Evolutionary conservation across 2,797 vertebrate species (phyloP).

Genomic region (Labroides dimidiatus): DNA sequence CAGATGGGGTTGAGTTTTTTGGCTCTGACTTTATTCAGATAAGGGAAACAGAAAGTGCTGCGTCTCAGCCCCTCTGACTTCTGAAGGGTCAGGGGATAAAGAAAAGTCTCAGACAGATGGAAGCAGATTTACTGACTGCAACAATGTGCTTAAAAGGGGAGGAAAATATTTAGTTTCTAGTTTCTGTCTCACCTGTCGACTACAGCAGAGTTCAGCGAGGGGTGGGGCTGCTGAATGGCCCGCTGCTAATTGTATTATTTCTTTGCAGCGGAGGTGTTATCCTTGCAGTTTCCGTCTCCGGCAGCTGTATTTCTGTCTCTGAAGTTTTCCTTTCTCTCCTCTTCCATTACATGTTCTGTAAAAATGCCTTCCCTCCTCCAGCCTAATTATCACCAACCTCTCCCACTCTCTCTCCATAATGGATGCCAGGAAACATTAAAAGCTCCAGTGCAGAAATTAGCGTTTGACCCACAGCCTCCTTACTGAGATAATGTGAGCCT

Average conservation of each 20-base stretch:
- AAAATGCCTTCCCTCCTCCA: slow-evolving; percentile 64
- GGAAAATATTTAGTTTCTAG: slow-evolving; percentile 6
- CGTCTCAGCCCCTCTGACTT: slow-evolving; percentile 1
- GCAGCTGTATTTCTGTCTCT: slow-evolving; percentile 27
- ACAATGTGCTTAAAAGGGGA: neutral
- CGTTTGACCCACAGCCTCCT: slow-evolving; percentile 70
- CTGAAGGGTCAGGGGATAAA: neutral
- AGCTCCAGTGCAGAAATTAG: slow-evolving; percentile 74
- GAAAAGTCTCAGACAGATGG: neutral
- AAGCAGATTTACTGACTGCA: slow-evolving; percentile 16
- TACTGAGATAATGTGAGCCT: slow-evolving; percentile 68
- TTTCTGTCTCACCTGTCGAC: slow-evolving; percentile 18
- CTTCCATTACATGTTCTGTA: slow-evolving; percentile 62
- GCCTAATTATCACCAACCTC: slow-evolving; percentile 72
- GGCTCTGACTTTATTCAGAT: neutral
- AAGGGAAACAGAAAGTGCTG: neutral
- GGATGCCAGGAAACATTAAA: slow-evolving; percentile 78
- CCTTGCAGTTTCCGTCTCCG: slow-evolving; percentile 17
- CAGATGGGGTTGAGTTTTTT: slow-evolving; percentile 9
- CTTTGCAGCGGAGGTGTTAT: slow-evolving; percentile 36
- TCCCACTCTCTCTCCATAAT: slow-evolving; percentile 69
- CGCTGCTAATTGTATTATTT: slow-evolving; percentile 66
- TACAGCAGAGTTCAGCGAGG: neutral
- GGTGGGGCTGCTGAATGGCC: slow-evolving; percentile 6
- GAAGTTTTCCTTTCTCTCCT: slow-evolving; percentile 46